A percentile compares a stretch with the other conserved stretches of the same genome.
Evolutionary conservation across 2,113 vertebrate species (phyloP).

Genomic region (Choloepus hoffmanni): DNA sequence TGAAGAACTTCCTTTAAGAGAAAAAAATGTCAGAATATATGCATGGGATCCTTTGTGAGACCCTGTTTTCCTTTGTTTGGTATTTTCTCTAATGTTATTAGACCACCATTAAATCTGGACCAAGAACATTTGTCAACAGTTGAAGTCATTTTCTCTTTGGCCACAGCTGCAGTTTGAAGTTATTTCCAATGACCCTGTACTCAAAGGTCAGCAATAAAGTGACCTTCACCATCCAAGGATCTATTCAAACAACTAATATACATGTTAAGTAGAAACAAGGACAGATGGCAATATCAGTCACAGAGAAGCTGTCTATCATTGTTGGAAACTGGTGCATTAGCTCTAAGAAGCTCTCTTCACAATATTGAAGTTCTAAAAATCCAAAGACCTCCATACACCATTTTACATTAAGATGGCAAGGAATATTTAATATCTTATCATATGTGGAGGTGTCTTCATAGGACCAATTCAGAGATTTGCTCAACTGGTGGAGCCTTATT

Average conservation of each 20-base stretch:
- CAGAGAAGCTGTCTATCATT: constrained; percentile 32
- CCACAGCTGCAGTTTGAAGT: constrained; percentile 73
- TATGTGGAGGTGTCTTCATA: neutral
- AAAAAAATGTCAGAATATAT: neutral
- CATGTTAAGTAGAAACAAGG: constrained; percentile 68
- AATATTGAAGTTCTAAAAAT: neutral
- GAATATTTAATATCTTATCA: neutral
- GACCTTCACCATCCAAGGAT: constrained; percentile 69
- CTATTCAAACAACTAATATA: constrained; percentile 78
- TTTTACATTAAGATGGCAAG: neutral
- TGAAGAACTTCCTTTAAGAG: neutral
- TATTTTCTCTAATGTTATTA: constrained; percentile 73
- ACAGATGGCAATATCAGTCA: constrained; percentile 64
- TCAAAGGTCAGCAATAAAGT: constrained; percentile 67
- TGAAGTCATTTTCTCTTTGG: constrained; percentile 75
- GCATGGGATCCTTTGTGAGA: neutral
- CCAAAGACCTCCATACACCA: neutral
- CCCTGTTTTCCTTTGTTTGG: constrained; percentile 46
- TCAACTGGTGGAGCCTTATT: neutral
- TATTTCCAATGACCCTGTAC: constrained; percentile 65
- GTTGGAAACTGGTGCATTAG: neutral
- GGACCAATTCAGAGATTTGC: neutral
- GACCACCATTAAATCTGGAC: constrained; percentile 62
- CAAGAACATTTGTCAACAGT: constrained; percentile 74
- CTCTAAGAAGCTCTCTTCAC: neutral